Evolutionary conservation across 2,113 vertebrate species (phyloP).

Genomic region (Gnathonemus longibarbis): DNA sequence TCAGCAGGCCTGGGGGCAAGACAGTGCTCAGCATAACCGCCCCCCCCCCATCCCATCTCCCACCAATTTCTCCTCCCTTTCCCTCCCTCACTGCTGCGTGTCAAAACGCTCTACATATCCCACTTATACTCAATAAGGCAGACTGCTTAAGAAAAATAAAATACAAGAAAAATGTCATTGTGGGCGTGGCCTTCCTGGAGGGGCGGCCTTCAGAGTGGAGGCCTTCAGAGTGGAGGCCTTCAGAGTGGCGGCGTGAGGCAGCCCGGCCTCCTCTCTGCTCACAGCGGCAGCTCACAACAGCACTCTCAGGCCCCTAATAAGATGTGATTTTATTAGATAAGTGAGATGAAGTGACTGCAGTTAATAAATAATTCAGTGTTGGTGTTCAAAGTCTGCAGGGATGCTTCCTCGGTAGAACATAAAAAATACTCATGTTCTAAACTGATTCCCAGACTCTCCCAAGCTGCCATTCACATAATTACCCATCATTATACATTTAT

Average conservation of each 20-base stretch:
- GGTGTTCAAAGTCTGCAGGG: constrained; percentile 35
- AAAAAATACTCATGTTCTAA: constrained; percentile 22
- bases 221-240: not conserved
- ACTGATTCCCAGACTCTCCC: constrained; percentile 34
- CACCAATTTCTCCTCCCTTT: not conserved
- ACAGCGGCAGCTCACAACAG: constrained; percentile 25
- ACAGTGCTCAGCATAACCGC: not conserved
- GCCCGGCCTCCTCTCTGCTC: not conserved
- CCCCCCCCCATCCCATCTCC: not conserved
- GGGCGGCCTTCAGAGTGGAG: not conserved
- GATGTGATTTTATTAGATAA: constrained; percentile 59
- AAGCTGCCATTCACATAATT: constrained; percentile 47
- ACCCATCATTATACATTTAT: constrained; percentile 41
- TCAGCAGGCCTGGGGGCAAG: not conserved
- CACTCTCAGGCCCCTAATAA: constrained; percentile 46
- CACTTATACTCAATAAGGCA: constrained; percentile 19
- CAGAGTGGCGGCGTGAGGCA: not conserved
- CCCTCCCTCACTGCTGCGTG: not conserved
- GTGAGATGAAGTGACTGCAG: constrained; percentile 42
- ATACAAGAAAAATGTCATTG: not conserved
- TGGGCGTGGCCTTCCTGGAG: not conserved
- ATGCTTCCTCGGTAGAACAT: constrained; percentile 16
- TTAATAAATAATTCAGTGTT: constrained; percentile 58
- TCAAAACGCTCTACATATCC: constrained; percentile 18
- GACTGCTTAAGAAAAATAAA: not conserved